phyloP scores from a whole-genome alignment of 2,888 invertebrate genomes.

The Phalera bucephala region DNA sequence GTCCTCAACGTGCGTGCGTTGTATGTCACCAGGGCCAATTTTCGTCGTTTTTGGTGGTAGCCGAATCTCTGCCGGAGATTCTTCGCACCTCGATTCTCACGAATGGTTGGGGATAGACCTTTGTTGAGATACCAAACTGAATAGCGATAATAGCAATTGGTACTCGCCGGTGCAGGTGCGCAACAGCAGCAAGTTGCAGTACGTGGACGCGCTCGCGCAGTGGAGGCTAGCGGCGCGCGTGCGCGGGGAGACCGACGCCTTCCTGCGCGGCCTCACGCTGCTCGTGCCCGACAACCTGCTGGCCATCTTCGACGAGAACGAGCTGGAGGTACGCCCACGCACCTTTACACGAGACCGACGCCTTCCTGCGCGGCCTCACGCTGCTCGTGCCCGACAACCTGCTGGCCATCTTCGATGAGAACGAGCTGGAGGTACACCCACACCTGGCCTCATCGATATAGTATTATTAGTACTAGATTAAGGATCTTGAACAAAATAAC shows the following conservation, averaged over 20 bases:
- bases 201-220: constrained; percentile 94
- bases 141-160: too few species aligned
- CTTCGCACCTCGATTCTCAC: too few species aligned
- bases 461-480: too few species aligned
- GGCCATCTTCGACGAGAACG: constrained; percentile 97
- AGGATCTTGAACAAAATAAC: too few species aligned
- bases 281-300: constrained; percentile 96
- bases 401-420: constrained; percentile 97
- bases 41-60: too few species aligned
- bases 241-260: constrained; percentile 92
- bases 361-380: constrained; percentile 83
- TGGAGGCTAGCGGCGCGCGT: constrained; percentile 92
- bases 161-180: constrained; percentile 77
- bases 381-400: constrained; percentile 96
- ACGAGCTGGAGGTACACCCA: constrained; percentile 92
- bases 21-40: too few species aligned
- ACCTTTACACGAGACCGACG: constrained; percentile 95
- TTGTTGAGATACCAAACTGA: too few species aligned
- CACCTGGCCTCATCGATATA: too few species aligned
- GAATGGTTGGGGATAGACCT: too few species aligned
- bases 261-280: constrained; percentile 94
- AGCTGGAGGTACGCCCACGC: constrained; percentile 92
- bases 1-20: too few species aligned
- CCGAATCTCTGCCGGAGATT: too few species aligned
- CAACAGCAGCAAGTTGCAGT: constrained; percentile 90